phyloP scores from a whole-genome alignment of 2,797 vertebrate genomes.

The Sylvia borin region DNA sequence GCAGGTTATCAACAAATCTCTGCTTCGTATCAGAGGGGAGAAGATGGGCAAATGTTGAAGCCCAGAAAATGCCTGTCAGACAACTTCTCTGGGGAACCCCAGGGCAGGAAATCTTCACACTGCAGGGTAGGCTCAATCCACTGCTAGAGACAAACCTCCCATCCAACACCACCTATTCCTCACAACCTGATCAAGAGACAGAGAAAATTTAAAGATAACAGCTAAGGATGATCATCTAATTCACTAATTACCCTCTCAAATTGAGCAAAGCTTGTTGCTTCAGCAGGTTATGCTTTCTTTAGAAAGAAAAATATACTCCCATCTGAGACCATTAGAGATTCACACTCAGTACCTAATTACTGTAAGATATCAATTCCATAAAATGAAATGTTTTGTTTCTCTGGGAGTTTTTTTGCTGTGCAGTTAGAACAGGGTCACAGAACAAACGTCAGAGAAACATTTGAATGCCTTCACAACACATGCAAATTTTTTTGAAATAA shows the following conservation, averaged over 20 bases:
- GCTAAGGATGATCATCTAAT: background rate
- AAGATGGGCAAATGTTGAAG: background rate
- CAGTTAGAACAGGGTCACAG: background rate
- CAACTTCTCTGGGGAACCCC: background rate
- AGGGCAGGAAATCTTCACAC: background rate
- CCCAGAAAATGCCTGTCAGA: background rate
- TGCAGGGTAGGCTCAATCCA: background rate
- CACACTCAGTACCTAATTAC: background rate
- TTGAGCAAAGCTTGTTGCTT: background rate
- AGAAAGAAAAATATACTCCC: background rate
- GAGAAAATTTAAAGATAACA: background rate
- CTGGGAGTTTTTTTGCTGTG: background rate
- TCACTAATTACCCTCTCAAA: background rate
- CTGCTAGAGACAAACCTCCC: background rate
- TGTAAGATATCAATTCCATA: background rate
- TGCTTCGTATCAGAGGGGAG: background rate
- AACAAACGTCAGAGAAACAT: background rate
- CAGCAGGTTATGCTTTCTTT: background rate
- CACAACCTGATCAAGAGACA: background rate
- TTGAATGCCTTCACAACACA: background rate
- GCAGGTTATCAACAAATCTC: background rate
- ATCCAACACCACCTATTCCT: background rate
- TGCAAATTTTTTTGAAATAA: background rate
- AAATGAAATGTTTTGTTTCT: background rate
- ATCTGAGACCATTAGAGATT: background rate